A percentile compares a stretch with the other conserved stretches of the same genome.
These are phyloP conservation scores for Leucoma salicis DNA, from an alignment of 2,888 invertebrate species.

Conservation along the genomic window DNA sequence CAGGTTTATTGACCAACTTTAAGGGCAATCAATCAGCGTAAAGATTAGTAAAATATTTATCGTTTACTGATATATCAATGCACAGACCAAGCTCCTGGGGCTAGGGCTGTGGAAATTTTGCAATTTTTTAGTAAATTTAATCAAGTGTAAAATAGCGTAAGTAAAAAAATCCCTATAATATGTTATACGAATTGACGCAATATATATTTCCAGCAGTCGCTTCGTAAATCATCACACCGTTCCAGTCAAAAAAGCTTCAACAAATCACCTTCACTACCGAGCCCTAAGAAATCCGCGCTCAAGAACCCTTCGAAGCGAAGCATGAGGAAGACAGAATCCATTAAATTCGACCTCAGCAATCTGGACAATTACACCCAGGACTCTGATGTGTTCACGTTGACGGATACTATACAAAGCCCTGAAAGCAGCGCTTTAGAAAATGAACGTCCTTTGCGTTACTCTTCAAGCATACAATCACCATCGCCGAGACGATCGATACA, in stretches of 20 bases:
- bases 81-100: too few species aligned
- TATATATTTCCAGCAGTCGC: too few species aligned
- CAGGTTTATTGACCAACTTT: too few species aligned
- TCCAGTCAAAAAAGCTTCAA: slow-evolving; percentile 19
- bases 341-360: slow-evolving; percentile 71
- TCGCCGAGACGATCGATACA: slow-evolving; percentile 49
- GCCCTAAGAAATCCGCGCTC: slow-evolving; percentile 62
- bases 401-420: slow-evolving; percentile 18
- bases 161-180: too few species aligned
- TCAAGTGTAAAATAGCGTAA: too few species aligned
- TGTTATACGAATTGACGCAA: too few species aligned
- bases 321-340: slow-evolving; percentile 59
- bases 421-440: slow-evolving; percentile 27
- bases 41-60: too few species aligned
- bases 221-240: slow-evolving; percentile 19
- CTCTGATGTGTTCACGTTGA: slow-evolving; percentile 28
- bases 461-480: slow-evolving; percentile 36
- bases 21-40: too few species aligned
- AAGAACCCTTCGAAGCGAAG: slow-evolving; percentile 50
- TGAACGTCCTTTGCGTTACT: slow-evolving; percentile 50
- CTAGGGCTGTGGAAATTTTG: too few species aligned
- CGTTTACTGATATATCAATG: too few species aligned
- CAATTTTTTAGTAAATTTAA: too few species aligned
- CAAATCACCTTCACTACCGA: slow-evolving; percentile 31
- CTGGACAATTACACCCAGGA: slow-evolving; percentile 37